Percentiles rank a stretch among this genome's conserved stretches.
Conservation (phyloP, 2,113 vertebrate species). For the Ranitomeya variabilis region DNA sequence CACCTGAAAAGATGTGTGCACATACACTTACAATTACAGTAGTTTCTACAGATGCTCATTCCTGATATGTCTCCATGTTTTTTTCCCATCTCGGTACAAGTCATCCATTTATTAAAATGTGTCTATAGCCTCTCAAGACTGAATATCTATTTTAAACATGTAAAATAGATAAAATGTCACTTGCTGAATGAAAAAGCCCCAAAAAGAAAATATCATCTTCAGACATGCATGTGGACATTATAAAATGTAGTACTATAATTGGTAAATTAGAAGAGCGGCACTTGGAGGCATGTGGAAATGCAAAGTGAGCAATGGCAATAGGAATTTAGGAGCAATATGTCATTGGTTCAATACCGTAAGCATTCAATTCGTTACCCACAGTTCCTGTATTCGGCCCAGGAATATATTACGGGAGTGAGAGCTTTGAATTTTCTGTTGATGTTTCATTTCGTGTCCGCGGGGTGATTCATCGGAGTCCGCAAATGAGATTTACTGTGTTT, state of each 20-base stretch:
- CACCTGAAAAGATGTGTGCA: too few species aligned
- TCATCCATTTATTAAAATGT: not conserved
- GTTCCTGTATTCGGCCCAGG: not conserved
- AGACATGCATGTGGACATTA: not conserved
- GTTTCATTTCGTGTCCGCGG: constrained; percentile 19
- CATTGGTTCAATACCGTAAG: not conserved
- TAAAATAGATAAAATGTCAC: not conserved
- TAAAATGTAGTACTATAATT: not conserved
- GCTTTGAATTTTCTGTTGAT: constrained; percentile 26
- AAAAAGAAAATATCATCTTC: not conserved
- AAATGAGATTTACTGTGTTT: constrained; percentile 42
- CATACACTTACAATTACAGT: not conserved
- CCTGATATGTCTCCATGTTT: not conserved
- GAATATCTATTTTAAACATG: not conserved
- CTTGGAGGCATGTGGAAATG: not conserved
- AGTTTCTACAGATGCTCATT: not conserved
- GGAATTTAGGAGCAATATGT: not conserved
- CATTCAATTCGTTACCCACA: constrained; percentile 1
- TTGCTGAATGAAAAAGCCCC: not conserved
- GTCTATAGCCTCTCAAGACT: not conserved
- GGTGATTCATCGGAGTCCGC: constrained; percentile 30
- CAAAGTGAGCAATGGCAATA: constrained; percentile 2
- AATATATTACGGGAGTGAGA: constrained; percentile 16
- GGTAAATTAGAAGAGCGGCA: not conserved
- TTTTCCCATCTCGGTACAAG: not conserved